Base-by-base conservation (phyloP, 2,113 vertebrate species). In the Ceratotherium simum region DNA sequence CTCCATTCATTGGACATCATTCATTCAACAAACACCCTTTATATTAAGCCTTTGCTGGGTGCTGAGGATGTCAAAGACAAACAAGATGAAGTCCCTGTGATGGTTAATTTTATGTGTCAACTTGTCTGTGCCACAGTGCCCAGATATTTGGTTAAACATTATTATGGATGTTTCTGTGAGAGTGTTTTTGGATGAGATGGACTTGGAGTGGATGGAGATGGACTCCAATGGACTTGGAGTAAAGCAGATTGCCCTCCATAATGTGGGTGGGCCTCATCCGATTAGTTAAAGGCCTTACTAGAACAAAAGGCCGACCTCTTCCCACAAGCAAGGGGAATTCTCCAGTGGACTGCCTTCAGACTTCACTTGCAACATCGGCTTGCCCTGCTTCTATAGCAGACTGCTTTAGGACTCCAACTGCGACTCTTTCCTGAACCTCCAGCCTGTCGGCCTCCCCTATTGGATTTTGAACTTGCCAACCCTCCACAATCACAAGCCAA, bases 151-250 rank as follows among this genome's bases (percentile, higher is more conserved):
- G 65, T 82, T 42, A 90, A 65, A 83, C 18, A 56, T 64, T 92
- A 89, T 90, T 94, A 48, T 67, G 31, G 58, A 29, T 95, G n/a
- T 90, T 96, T 95, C 31, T 85, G 8, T 73, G 70, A 95, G 33
- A 70, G 6, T 89, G n/a, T 46, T 96, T 97, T 93, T 78, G 58
- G 39, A 79, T 72, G 20, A 42, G 42, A 95, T 39, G 39, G 39
- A 39, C 39, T 39, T 39, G 39, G 39, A 39, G 39, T 39, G 39
- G 39, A 39, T 39, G 39, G 39, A 39, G 39, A 39, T 39, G 39
- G 39, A 39, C 39, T 39, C 39, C 39, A 48, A 48, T 11, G 48
- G 48, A 48, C 48, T 48, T 48, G 48, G 48, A 48, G 36, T 72
- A 78, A 91, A 88, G 31, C 20, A 65, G 27, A 85, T n/a, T 82